Evolutionary conservation across 2,797 vertebrate species (phyloP).

Genomic region (Leptodactylus fallax): DNA sequence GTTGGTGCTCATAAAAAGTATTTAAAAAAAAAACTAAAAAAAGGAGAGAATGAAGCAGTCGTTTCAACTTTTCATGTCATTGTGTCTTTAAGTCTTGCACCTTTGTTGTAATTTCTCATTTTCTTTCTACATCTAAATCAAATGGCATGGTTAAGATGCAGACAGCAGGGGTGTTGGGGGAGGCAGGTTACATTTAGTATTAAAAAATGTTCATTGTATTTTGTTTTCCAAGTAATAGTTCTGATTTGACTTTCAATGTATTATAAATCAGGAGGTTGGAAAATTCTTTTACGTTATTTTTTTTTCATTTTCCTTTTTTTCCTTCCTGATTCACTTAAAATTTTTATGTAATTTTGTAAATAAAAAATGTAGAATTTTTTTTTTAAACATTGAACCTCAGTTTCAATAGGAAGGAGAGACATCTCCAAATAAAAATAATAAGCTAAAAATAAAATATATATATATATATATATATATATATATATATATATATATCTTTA

Average conservation of each 20-base stretch:
- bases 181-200: not conserved
- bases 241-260: constrained; percentile 20
- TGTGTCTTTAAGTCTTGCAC: constrained; percentile 19
- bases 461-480: not conserved
- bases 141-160: constrained; percentile 7
- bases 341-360: not conserved
- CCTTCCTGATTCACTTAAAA: no score
- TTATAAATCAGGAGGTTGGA: not conserved
- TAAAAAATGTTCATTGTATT: constrained; percentile 23
- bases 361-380: no score
- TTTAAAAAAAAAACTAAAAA: not conserved
- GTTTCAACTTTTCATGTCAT: not conserved
- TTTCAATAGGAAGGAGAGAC: not conserved
- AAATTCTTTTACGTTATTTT: not conserved
- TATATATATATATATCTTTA: not conserved
- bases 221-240: constrained; percentile 11
- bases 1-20: not conserved
- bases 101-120: constrained; percentile 23
- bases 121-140: constrained; percentile 9
- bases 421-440: not conserved
- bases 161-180: not conserved
- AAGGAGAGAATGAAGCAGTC: not conserved
- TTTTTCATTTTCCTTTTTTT: not conserved
- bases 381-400: no score
- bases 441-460: no score